These are phyloP conservation scores for Bradysia coprophila DNA, from an alignment of 1,140 invertebrate genomes.

Conservation along the genomic window DNA sequence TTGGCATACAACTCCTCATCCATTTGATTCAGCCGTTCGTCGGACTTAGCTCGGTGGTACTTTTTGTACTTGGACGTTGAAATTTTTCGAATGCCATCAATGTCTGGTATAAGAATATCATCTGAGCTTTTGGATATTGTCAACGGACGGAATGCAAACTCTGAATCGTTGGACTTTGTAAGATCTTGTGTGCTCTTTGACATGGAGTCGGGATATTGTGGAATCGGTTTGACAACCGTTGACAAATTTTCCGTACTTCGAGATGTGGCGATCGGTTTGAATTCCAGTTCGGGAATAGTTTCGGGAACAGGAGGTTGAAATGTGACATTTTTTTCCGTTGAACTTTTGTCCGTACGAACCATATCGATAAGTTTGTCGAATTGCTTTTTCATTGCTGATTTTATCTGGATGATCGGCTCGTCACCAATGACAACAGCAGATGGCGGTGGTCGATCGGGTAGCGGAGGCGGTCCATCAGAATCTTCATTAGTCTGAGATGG, in stretches of 20 bases:
- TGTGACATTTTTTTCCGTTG: not conserved
- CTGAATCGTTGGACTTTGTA: not conserved
- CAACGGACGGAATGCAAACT: not conserved
- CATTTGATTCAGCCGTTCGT: too few relatives aligned
- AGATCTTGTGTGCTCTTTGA: not conserved
- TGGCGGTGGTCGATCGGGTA: not conserved
- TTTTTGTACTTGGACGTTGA: too few relatives aligned
- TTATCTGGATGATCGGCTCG: too few relatives aligned
- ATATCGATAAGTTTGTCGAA: too few relatives aligned
- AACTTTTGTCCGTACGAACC: too few relatives aligned
- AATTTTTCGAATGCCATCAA: too few relatives aligned
- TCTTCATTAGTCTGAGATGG: too few relatives aligned
- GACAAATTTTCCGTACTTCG: not conserved
- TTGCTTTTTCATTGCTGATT: too few relatives aligned
- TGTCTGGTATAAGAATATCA: conserved; percentile 1
- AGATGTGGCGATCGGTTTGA: not conserved
- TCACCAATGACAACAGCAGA: too few relatives aligned
- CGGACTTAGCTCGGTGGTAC: too few relatives aligned
- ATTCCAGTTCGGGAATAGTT: not conserved
- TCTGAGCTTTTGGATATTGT: not conserved
- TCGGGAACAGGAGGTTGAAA: not conserved
- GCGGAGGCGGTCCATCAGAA: not conserved
- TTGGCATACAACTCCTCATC: too few relatives aligned
- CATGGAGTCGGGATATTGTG: not conserved
- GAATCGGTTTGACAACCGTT: conserved; percentile 1